Evolutionary conservation across 2,888 invertebrate species (phyloP).

Genomic region (Sipha maydis): DNA sequence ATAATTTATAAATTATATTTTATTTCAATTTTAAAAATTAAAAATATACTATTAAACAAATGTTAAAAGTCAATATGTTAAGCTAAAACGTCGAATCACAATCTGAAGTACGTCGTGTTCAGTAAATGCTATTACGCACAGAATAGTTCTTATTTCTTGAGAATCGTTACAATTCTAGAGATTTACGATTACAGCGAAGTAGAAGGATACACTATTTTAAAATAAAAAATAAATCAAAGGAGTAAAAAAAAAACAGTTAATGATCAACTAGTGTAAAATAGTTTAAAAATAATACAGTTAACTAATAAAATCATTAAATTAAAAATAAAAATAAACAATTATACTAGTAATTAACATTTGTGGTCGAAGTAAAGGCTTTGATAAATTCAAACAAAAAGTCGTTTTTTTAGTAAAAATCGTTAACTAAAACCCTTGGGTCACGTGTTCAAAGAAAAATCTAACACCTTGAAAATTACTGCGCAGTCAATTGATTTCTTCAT

Average conservation of each 20-base stretch:
- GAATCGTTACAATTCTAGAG: not conserved
- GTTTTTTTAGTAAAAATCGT: not conserved
- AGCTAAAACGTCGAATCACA: not conserved
- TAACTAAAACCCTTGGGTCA: no score
- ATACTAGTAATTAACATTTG: not conserved
- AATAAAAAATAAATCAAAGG: slow-evolving; percentile 22
- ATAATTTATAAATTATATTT: not conserved
- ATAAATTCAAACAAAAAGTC: not conserved
- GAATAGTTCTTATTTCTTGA: slow-evolving; percentile 10
- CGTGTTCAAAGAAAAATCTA: not conserved
- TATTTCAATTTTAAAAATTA: not conserved
- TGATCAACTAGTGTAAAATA: slow-evolving; percentile 5
- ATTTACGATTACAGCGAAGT: slow-evolving; percentile 17
- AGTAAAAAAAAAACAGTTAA: not conserved
- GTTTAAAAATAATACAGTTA: slow-evolving; percentile 6
- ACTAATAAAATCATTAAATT: not conserved
- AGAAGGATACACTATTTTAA: not conserved
- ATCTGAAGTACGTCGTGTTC: not conserved
- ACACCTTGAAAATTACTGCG: not conserved
- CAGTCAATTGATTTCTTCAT: not conserved
- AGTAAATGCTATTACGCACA: slow-evolving; percentile 5
- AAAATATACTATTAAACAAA: not conserved
- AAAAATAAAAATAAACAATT: not conserved
- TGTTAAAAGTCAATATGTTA: slow-evolving; percentile 2
- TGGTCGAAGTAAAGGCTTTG: no score